phyloP scores from a whole-genome alignment of 2,888 invertebrate genomes.

The Seira ritae region DNA sequence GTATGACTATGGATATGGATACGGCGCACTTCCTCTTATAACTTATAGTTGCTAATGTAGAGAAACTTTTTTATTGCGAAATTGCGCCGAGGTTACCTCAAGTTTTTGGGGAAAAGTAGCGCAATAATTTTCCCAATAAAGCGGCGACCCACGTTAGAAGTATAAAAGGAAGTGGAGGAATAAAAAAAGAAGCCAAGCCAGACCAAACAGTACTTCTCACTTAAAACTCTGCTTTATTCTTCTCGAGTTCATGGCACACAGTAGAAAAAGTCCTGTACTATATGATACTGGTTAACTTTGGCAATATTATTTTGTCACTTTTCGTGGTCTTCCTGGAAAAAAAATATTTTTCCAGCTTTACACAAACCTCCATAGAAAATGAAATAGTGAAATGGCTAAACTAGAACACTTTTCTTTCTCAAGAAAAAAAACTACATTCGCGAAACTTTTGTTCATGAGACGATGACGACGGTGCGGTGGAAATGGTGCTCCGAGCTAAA shows the following conservation, averaged over 20 bases:
- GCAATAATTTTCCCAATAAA: constrained; percentile 52
- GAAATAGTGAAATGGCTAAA: constrained; percentile 14
- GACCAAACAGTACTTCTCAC: neutral
- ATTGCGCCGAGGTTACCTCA: constrained; percentile 55
- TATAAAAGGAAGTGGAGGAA: constrained; percentile 12
- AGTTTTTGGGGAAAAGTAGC: constrained; percentile 38
- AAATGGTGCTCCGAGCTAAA: constrained; percentile 23
- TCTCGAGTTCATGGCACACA: neutral
- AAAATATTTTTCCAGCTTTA: constrained; percentile 12
- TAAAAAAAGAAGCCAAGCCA: neutral
- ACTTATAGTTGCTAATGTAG: constrained; percentile 56
- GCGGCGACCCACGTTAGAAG: constrained; percentile 25
- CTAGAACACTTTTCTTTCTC: neutral
- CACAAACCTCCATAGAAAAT: neutral
- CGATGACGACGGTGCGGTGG: constrained; percentile 18
- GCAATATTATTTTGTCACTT: constrained; percentile 63
- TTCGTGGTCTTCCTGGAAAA: constrained; percentile 30
- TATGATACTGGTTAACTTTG: constrained; percentile 43
- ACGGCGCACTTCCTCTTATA: too few relatives aligned
- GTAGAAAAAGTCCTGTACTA: neutral
- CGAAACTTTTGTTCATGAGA: too few relatives aligned
- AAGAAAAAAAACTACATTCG: neutral
- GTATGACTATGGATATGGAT: neutral
- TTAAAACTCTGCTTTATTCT: neutral
- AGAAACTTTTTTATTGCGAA: constrained; percentile 58